Evolutionary conservation across 2,888 invertebrate species (phyloP).

Genomic region (Salpingus planirostris): DNA sequence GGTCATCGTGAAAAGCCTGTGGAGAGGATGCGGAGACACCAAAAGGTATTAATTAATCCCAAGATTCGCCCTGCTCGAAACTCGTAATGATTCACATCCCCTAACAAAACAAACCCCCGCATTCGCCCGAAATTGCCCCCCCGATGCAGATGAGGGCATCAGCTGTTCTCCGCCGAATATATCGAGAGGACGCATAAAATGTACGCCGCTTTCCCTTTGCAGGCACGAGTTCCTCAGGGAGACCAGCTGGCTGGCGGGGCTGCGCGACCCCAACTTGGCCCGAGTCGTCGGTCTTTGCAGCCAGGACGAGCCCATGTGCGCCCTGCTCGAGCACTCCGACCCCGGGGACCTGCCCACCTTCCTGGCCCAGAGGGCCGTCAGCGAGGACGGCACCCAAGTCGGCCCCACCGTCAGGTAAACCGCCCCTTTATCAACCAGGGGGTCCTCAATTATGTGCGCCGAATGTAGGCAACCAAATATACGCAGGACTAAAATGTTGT

Average conservation of each 20-base stretch:
- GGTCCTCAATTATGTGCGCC: too few relatives aligned
- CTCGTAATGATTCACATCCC: too few relatives aligned
- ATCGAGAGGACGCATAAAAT: too few relatives aligned
- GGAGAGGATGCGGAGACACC: conserved; percentile 51
- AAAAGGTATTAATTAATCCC: conserved; percentile 43
- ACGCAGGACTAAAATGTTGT: too few relatives aligned
- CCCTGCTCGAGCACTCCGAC: conserved; percentile 84
- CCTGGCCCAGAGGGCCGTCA: conserved; percentile 34
- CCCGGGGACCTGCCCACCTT: conserved; percentile 75
- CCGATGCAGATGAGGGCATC: background rate
- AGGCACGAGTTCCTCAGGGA: conserved; percentile 84
- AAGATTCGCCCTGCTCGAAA: too few relatives aligned
- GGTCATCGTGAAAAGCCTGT: conserved; percentile 67
- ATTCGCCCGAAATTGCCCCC: too few relatives aligned
- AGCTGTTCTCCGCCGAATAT: too few relatives aligned
- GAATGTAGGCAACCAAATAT: too few relatives aligned
- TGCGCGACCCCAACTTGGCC: conserved; percentile 77
- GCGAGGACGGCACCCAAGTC: conserved; percentile 43
- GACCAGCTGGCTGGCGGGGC: conserved; percentile 73
- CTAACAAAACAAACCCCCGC: too few relatives aligned
- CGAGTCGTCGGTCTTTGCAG: conserved; percentile 74
- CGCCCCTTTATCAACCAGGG: too few relatives aligned
- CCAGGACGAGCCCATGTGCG: conserved; percentile 73
- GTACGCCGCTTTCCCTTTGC: conserved; percentile 22
- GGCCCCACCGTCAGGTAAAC: conserved; percentile 42